phyloP scores from a whole-genome alignment of 2,888 invertebrate genomes.

The Eurois occulta region DNA sequence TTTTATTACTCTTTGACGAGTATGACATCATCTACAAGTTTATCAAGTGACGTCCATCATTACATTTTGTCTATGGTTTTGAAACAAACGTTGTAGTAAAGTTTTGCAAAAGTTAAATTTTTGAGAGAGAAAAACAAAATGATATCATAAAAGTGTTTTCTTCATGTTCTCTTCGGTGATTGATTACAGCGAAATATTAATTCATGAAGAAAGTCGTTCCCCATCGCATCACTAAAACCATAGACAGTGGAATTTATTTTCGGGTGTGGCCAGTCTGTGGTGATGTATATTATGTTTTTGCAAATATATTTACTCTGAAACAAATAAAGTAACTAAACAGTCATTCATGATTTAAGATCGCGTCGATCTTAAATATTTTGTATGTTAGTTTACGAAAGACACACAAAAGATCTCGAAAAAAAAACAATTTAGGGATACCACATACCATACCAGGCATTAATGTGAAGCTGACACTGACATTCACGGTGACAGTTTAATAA shows the following conservation, averaged over 20 bases:
- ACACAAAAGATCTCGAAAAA: not conserved
- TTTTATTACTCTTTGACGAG: slow-evolving; percentile 62
- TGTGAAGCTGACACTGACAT: not conserved
- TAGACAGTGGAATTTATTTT: not conserved
- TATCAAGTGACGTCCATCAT: slow-evolving; percentile 63
- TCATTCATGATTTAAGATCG: not conserved
- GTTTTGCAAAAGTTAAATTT: not conserved
- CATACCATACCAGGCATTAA: too few relatives aligned
- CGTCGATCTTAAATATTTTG: not conserved
- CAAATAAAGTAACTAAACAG: not conserved
- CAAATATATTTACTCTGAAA: not conserved
- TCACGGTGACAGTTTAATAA: not conserved
- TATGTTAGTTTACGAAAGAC: not conserved
- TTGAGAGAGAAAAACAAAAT: too few relatives aligned
- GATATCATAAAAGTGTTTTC: not conserved
- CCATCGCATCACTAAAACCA: slow-evolving; percentile 23
- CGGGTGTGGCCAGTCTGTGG: slow-evolving; percentile 15
- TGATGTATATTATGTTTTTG: not conserved
- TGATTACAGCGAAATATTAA: not conserved
- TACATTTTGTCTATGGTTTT: slow-evolving; percentile 52
- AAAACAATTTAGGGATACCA: not conserved
- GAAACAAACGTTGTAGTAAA: not conserved
- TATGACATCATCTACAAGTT: slow-evolving; percentile 74
- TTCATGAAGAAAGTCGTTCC: not conserved
- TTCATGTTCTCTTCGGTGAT: not conserved